Base-by-base conservation (phyloP, 2,888 invertebrate genomes). In the Balanococcus diminutus region DNA sequence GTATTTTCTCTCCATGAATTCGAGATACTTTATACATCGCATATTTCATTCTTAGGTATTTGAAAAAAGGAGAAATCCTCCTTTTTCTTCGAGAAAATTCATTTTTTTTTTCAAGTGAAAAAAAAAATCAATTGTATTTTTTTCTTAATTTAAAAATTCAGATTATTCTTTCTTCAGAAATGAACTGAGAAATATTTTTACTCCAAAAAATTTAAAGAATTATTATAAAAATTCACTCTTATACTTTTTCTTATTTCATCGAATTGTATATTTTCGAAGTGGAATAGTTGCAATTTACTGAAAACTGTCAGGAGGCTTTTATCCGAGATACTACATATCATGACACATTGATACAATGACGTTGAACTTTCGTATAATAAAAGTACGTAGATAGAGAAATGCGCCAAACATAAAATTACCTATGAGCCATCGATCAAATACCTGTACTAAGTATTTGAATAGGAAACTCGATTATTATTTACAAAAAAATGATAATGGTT, bases 351-450 rank as follows among this genome's bases (percentile, higher is more conserved):
- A 22, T 22, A 56, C 56, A 56, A 22, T 56, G 56, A 56, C 56
- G 56, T 56, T 56, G 56, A 56, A 56, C 56, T 56, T 56, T 56
- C 56, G 11, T 22, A 9, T 22, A 9, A 22, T 56, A 56, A 56
- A 56, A 56, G 56, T 56, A n/a, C 36, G 46, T 61, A 28, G 28
- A 16, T 67, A 67, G 67, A 67, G 67, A 67, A 11, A 28, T 67
- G 14, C 67, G 28, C 28, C 28, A 31, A 67, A 28, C 16, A 9
- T 67, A 67, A 28, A 28, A 28, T 67, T 28, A 67, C 28, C 56
- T 22, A 56, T 56, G 19, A 67, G 3, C 67, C 67, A 67, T 67
- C 67, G 67, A 67, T 67, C 67, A 67, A 67, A 67, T 67, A 28
- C 67, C 31, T 28, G 67, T 28, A 56, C 11, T 42, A 42, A 8